A percentile compares a stretch with the other conserved stretches of the same genome.
phyloP scores from a whole-genome alignment of 2,888 invertebrate species.

The Tillus elongatus region DNA sequence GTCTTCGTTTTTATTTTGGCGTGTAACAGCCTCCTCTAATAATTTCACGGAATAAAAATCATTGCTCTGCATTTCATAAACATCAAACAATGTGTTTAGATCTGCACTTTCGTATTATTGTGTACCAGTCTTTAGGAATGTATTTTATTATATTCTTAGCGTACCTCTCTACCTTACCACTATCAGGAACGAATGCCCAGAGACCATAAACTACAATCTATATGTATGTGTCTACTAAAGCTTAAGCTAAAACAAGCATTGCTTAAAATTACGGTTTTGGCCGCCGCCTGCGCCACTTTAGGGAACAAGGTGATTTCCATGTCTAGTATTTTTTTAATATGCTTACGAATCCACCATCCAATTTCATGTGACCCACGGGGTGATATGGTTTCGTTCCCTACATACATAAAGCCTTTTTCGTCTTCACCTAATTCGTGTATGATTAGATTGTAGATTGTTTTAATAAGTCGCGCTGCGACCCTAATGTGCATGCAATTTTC shows the following conservation, averaged over 20 bases:
- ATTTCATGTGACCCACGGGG: constrained; percentile 27
- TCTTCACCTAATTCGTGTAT: constrained; percentile 22
- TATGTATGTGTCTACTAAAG: neutral
- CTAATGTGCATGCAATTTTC: too few relatives aligned
- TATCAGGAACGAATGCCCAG: constrained; percentile 13
- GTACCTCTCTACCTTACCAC: constrained; percentile 11
- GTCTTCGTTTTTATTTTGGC: too few relatives aligned
- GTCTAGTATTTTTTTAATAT: constrained; percentile 5
- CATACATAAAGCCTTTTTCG: too few relatives aligned
- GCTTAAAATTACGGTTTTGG: constrained; percentile 12
- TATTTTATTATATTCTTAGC: neutral
- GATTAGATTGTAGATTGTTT: too few relatives aligned
- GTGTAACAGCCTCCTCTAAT: too few relatives aligned
- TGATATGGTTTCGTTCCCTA: constrained; percentile 27
- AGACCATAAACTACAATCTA: constrained; percentile 12
- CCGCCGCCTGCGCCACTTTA: constrained; percentile 11
- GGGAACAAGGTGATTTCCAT: constrained; percentile 7
- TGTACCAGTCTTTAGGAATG: constrained; percentile 5
- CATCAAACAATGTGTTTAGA: too few relatives aligned
- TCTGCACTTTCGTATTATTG: neutral
- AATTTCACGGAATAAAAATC: too few relatives aligned
- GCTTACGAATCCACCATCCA: constrained; percentile 12
- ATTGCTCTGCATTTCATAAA: too few relatives aligned
- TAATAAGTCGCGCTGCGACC: too few relatives aligned
- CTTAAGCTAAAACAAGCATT: neutral